Evolutionary conservation across 2,888 invertebrate genomes (phyloP).

Genomic region (Aporophyla nigra): DNA sequence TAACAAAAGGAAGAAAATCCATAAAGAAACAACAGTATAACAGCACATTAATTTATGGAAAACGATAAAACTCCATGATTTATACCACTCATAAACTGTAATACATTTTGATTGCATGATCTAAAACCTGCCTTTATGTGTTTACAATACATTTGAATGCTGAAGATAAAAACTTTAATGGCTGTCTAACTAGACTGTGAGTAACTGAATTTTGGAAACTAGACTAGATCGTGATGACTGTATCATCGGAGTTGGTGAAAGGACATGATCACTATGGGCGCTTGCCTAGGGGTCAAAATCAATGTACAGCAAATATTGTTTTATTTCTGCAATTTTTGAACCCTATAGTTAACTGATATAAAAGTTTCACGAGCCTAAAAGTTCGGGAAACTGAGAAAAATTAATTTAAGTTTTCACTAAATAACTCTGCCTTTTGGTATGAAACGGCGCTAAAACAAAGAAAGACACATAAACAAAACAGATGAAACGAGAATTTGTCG

Average conservation of each 20-base stretch:
- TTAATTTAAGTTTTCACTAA: no score
- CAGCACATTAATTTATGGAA: slow-evolving; percentile 52
- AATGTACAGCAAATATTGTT: no score
- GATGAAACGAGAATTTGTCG: background rate
- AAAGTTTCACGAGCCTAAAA: no score
- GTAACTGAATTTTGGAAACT: slow-evolving; percentile 10
- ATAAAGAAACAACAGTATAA: slow-evolving; percentile 43
- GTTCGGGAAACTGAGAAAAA: no score
- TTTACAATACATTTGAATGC: slow-evolving; percentile 52
- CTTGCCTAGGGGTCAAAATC: no score
- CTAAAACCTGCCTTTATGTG: slow-evolving; percentile 43
- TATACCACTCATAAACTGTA: slow-evolving; percentile 53
- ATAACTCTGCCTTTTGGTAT: no score
- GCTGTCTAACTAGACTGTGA: slow-evolving; percentile 1
- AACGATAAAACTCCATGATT: slow-evolving; percentile 53
- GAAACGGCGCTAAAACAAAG: no score
- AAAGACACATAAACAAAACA: no score
- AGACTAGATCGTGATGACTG: background rate
- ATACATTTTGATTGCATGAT: slow-evolving; percentile 54
- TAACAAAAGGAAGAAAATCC: slow-evolving; percentile 14
- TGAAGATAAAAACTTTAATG: slow-evolving; percentile 43
- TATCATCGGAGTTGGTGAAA: no score
- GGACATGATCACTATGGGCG: no score
- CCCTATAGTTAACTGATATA: no score
- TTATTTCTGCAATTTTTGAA: no score